phyloP scores from a whole-genome alignment of 2,888 invertebrate genomes.

The Lepas anatifera region DNA sequence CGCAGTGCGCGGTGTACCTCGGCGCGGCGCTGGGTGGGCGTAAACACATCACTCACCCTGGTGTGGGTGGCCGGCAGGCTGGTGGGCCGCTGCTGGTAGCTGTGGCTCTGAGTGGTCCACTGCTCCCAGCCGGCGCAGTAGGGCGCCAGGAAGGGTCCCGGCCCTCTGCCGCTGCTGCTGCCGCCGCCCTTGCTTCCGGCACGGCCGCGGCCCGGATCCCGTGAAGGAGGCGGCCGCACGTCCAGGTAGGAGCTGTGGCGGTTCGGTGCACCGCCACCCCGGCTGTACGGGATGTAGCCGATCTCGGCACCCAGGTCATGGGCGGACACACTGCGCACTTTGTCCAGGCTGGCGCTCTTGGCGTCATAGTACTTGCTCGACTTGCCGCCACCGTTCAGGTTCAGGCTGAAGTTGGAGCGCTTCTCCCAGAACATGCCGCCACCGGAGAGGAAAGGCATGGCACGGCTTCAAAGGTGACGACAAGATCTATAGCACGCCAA shows the following conservation, averaged over 20 bases:
- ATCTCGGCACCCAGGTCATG: background rate
- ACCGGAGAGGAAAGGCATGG: background rate
- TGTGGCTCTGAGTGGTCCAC: background rate
- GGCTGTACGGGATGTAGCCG: background rate
- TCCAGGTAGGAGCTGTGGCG: slow-evolving; percentile 1
- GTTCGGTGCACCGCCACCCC: background rate
- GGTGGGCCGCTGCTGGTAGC: background rate
- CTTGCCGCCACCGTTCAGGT: background rate
- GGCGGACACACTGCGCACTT: slow-evolving; percentile 5
- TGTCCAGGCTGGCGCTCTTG: slow-evolving; percentile 11
- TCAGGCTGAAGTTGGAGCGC: slow-evolving; percentile 3
- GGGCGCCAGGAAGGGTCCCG: background rate
- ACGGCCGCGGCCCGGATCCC: background rate
- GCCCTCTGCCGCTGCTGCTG: background rate
- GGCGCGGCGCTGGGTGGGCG: too few species aligned
- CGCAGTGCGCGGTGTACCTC: too few species aligned
- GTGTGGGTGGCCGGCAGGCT: background rate
- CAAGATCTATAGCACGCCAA: too few species aligned
- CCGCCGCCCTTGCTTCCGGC: background rate
- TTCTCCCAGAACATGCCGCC: background rate
- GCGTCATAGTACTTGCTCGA: background rate
- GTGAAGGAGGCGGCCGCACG: background rate
- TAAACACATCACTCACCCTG: background rate
- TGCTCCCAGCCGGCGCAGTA: background rate
- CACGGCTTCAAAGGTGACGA: too few species aligned